A percentile compares a stretch with the other conserved stretches of the same genome.
These are phyloP conservation scores for Siniperca chuatsi DNA, from an alignment of 2,113 vertebrate genomes.

Conservation along the genomic window DNA sequence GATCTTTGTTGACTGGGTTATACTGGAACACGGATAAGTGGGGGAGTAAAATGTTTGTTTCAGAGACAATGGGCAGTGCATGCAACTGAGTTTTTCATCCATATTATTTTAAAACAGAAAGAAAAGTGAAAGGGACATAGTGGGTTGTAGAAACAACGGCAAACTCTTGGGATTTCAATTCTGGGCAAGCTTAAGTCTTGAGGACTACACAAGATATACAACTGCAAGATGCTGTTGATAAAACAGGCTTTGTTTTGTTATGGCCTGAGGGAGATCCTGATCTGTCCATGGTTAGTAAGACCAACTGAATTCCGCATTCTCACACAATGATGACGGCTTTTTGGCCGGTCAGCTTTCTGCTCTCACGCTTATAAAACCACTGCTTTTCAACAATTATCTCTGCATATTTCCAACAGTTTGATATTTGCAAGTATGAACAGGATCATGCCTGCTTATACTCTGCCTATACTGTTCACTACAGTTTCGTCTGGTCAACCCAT, in stretches of 20 bases:
- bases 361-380: background rate
- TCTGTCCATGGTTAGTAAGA: slow-evolving; percentile 4
- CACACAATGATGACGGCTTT: background rate
- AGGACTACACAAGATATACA: slow-evolving; percentile 16
- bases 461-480: background rate
- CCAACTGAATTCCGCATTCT: slow-evolving; percentile 15
- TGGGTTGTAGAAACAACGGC: slow-evolving; percentile 5
- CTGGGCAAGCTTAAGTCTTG: background rate
- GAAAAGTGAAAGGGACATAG: background rate
- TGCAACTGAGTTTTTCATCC: background rate
- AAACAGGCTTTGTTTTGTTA: slow-evolving; percentile 43
- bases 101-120: background rate
- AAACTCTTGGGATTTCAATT: slow-evolving; percentile 21
- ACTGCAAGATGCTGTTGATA: slow-evolving; percentile 34
- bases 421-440: background rate
- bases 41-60: slow-evolving; percentile 20
- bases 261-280: slow-evolving; percentile 27
- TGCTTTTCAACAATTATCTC: background rate
- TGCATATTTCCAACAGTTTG: background rate
- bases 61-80: slow-evolving; percentile 1
- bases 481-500: background rate
- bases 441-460: background rate
- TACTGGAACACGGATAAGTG: background rate
- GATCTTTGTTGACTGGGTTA: slow-evolving; percentile 10
- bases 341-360: background rate